phyloP scores from a whole-genome alignment of 2,797 vertebrate genomes.

The Hafferia zeledoni region DNA sequence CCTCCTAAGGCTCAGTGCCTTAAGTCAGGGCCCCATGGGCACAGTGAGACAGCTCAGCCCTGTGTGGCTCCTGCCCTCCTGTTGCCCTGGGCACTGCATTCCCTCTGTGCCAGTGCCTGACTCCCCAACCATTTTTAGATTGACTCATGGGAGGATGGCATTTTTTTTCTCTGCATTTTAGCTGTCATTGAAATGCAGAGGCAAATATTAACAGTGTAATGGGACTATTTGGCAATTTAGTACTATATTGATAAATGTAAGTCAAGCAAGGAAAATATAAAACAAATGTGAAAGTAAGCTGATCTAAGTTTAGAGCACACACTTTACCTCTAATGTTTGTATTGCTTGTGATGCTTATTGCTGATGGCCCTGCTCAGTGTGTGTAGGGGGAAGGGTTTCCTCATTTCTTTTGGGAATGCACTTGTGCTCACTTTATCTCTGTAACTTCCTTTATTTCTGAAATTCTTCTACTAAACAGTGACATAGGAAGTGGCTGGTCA shows the following conservation, averaged over 20 bases:
- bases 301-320: neutral
- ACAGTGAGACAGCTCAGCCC: neutral
- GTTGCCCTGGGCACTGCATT: neutral
- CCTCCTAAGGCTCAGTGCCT: neutral
- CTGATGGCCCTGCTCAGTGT: neutral
- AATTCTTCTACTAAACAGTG: neutral
- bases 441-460: neutral
- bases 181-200: neutral
- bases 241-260: neutral
- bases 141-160: neutral
- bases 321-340: neutral
- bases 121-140: neutral
- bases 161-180: neutral
- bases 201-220: conserved; percentile 23
- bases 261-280: conserved; percentile 16
- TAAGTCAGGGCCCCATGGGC: neutral
- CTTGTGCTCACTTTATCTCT: neutral
- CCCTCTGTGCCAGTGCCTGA: neutral
- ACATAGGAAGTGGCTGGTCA: neutral
- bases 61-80: neutral
- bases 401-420: neutral
- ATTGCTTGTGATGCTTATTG: neutral
- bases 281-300: neutral
- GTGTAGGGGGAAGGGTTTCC: fast-evolving
- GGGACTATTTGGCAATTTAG: neutral